Conservation (phyloP, 2,888 invertebrate species). For the Amiota communis region DNA sequence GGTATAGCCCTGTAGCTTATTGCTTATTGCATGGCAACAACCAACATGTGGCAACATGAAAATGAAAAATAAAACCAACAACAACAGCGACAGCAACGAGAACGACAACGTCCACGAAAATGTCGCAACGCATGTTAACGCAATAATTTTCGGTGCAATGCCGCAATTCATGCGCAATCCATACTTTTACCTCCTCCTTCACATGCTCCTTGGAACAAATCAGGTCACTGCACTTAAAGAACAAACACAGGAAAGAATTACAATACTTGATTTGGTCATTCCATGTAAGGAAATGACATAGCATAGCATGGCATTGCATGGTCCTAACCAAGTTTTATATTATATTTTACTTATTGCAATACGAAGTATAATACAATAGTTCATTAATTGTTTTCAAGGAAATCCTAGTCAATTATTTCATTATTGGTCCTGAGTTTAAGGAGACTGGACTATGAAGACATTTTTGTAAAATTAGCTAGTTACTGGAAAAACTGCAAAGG, state of each 20-base stretch:
- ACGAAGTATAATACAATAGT: slow-evolving; percentile 48
- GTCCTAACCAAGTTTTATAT: too few species aligned
- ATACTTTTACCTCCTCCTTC: not conserved
- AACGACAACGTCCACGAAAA: too few species aligned
- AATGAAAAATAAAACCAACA: not conserved
- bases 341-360: too few species aligned
- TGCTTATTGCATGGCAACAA: slow-evolving; percentile 17
- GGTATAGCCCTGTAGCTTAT: slow-evolving; percentile 2
- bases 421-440: too few species aligned
- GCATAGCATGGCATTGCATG: slow-evolving; percentile 35
- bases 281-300: not conserved
- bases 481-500: too few species aligned
- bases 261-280: not conserved
- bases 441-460: too few species aligned
- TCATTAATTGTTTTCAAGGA: slow-evolving; percentile 59
- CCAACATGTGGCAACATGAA: not conserved
- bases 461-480: too few species aligned
- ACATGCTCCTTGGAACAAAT: not conserved
- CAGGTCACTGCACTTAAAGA: not conserved
- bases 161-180: not conserved
- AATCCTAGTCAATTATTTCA: slow-evolving; percentile 23
- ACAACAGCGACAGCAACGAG: too few species aligned
- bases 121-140: slow-evolving; percentile 51
- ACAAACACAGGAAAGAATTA: not conserved
- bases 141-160: slow-evolving; percentile 50